Percentiles rank a stretch among this genome's conserved stretches.
Conservation (phyloP, 2,113 vertebrate genomes). For the Chiloscyllium plagiosum region DNA sequence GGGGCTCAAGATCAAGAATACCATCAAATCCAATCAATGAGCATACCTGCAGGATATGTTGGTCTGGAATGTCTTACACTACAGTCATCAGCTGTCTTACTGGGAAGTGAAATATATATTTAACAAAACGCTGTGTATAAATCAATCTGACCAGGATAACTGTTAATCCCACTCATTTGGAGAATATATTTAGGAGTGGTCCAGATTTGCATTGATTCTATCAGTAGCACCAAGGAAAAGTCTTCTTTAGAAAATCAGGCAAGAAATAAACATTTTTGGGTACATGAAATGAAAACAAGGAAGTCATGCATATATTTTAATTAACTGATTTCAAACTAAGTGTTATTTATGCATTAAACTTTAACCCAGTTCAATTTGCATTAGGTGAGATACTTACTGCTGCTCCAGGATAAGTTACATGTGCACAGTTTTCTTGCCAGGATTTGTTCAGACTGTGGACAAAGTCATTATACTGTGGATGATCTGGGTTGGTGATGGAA, state of each 20-base stretch:
- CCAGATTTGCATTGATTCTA: neutral
- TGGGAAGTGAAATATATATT: no score
- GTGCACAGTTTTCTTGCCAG: slow-evolving; percentile 98
- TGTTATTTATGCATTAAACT: neutral
- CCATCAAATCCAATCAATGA: neutral
- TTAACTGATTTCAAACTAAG: neutral
- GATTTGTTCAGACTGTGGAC: slow-evolving; percentile 89
- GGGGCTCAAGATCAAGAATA: neutral
- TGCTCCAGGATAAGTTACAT: slow-evolving; percentile 83
- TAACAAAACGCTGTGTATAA: no score
- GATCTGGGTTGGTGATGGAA: slow-evolving; percentile 92
- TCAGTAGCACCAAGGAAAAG: neutral
- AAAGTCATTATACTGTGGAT: slow-evolving; percentile 91
- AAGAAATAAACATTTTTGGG: neutral
- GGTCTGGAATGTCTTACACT: neutral
- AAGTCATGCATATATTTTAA: neutral
- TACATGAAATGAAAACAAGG: neutral
- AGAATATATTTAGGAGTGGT: no score
- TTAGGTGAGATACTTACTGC: slow-evolving; percentile 64
- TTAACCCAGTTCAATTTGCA: neutral
- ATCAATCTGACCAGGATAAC: no score
- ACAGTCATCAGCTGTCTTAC: no score
- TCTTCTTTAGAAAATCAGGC: neutral
- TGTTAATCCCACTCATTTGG: no score
- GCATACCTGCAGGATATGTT: neutral